Evolutionary conservation across 2,113 vertebrate genomes (phyloP), one percentile per base, ranked within the genome.

Genomic region (Leptocoma aspasia): DNA sequence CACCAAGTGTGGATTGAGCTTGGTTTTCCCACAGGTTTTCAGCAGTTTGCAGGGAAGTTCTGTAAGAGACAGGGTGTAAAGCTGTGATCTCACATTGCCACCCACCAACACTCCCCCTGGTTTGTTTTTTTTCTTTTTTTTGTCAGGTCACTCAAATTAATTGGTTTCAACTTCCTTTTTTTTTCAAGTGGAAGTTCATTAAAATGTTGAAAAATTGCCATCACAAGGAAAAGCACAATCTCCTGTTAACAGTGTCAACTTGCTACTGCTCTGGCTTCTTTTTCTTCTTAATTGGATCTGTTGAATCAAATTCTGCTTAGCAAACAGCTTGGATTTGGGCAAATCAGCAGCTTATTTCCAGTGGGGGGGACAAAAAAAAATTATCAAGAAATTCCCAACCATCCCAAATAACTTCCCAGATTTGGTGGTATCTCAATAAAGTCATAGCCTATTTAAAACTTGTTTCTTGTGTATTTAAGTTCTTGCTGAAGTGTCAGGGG

Each of bases 121-220:
- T 27, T 71, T 33, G 26, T 39, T 60, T 13, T 20, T 18, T 65
- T 28, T 54, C 89, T 33, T 22, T 45, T 64, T 75, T 73, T 76
- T 20, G 4, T 94, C 75, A 77, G 79, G 64, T 70, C 82, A 66
- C 19, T 83, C 60, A 83, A 83, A 96, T 93, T 97, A 95, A 93
- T 93, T 90, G 82, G 68, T 93, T 89, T 90, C 80, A 73, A 63
- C n/a, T 81, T 30, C 5, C 15, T 60, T 70, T n/a, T 72, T 35
- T 41, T 37, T 59, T 19, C 35, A 66, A 85, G 45, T 45, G 82
- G 71, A 80, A 92, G 69, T 94, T 94, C 86, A 94, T 95, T 94
- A 94, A 84, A 92, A 91, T 68, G 44, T 94, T 94, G 80, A 94
- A 91, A 93, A 96, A 64, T 82, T 94, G 91, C 81, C 89, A 89